Evolutionary conservation across 1,140 invertebrate genomes (phyloP).

Genomic region (Drosophila takahashii): DNA sequence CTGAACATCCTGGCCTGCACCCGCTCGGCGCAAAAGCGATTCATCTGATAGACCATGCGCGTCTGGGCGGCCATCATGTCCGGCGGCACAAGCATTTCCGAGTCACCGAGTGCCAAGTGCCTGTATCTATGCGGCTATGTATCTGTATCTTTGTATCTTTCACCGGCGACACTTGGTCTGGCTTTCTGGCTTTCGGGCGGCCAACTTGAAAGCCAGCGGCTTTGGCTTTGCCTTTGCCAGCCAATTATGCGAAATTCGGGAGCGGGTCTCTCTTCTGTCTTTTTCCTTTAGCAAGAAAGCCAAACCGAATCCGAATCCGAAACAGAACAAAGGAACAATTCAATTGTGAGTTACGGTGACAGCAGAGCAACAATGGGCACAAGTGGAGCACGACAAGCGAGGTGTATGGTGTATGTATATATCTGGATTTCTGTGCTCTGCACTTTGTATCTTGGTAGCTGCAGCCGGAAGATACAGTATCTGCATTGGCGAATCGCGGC

Average conservation of each 20-base stretch:
- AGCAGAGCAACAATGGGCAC: constrained; percentile 69
- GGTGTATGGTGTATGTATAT: constrained; percentile 7
- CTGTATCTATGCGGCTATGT: background rate
- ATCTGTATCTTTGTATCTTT: background rate
- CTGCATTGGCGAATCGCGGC: constrained; percentile 3
- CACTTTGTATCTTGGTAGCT: background rate
- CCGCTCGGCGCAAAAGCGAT: constrained; percentile 96
- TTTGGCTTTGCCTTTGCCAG: constrained; percentile 7
- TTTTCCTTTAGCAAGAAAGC: background rate
- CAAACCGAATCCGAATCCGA: background rate
- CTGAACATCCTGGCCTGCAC: constrained; percentile 94
- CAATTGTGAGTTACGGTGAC: constrained; percentile 81
- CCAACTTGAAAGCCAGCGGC: constrained; percentile 48
- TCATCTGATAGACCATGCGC: constrained; percentile 96
- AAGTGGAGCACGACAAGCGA: constrained; percentile 61
- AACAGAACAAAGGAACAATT: constrained; percentile 76
- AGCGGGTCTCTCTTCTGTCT: constrained; percentile 2
- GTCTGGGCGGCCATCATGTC: constrained; percentile 95
- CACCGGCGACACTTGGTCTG: constrained; percentile 46
- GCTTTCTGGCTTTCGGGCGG: constrained; percentile 27
- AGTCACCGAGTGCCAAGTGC: background rate
- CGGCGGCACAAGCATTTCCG: constrained; percentile 89
- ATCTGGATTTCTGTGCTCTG: background rate
- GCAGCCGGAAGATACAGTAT: constrained; percentile 6
- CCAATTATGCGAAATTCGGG: constrained; percentile 68